Evolutionary conservation across 1,140 invertebrate genomes (phyloP).

Genomic region (Meloidogyne hapla): DNA sequence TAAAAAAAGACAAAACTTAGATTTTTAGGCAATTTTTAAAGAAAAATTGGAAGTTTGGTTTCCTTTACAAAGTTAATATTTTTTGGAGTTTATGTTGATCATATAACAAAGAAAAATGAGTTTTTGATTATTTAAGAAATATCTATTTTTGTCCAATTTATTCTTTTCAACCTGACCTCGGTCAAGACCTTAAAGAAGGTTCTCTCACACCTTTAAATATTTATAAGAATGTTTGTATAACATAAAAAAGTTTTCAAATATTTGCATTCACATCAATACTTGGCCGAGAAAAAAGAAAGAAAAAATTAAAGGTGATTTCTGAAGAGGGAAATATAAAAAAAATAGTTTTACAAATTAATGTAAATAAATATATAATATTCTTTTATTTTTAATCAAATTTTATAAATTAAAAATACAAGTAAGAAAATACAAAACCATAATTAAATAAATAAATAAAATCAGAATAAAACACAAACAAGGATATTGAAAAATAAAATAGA

Average conservation of each 20-base stretch:
- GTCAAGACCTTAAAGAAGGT: background rate
- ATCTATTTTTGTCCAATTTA: background rate
- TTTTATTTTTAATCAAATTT: no score
- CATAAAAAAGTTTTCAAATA: background rate
- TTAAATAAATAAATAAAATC: no score
- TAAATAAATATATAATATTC: no score
- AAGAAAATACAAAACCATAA: no score
- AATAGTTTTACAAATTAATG: background rate
- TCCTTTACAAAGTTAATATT: background rate
- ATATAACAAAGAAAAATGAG: background rate
- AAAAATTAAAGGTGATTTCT: background rate
- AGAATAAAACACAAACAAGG: no score
- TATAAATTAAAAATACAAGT: no score
- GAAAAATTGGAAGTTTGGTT: background rate
- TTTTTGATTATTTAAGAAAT: background rate
- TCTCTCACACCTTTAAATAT: slow-evolving; percentile 5
- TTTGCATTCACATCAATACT: background rate
- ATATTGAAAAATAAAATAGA: no score
- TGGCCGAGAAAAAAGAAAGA: background rate
- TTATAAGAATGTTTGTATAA: slow-evolving; percentile 6
- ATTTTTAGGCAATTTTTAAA: no score
- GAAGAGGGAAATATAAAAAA: background rate
- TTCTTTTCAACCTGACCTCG: background rate
- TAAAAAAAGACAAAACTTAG: no score
- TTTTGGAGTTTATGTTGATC: no score